Base-by-base conservation (phyloP, 1,140 invertebrate genomes). In the Diorhabda sublineata region DNA sequence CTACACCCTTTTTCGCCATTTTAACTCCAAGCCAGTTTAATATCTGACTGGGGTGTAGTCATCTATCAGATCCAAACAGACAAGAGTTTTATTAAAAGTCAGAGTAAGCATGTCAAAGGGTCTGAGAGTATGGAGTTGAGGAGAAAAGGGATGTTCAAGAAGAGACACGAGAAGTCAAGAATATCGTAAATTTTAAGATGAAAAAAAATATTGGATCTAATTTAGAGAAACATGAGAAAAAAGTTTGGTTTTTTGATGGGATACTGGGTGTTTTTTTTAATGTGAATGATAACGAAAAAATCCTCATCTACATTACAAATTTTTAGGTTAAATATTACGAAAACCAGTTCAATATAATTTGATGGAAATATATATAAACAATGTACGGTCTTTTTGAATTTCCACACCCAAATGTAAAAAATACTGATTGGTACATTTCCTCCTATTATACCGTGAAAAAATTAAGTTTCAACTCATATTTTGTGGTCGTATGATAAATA, bases 1-100 rank as follows among this genome's bases (percentile, higher is more conserved):
- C 66, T 58, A 61, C 63, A 7, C 61, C 26, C 26, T 26, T 26
- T 57, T 58, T 69, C 69, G n/a, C 66, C 68, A 58, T 57, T 56
- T 57, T 63, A 68, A 64, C 69, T 69, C 74, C 71, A 64, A 74
- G 70, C 75, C 74, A 74, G 77, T 81, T 81, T 80, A 81, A 81
- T 81, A 81, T 81, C 80, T 79, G 79, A 78, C 80, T 79, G 73
- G 77, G 80, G 81, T 78, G 80, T 77, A 81, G 81, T 82, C 81
- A 82, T 82, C 81, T 82, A 82, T 82, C 81, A 82, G 78, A 78
- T 76, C 78, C 79, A 61, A 68, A 68, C 68, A 69, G 68, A 69
- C 68, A 69, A 69, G 72, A 73, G 72, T 73, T 73, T 73, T 73
- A 73, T 73, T 69, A 69, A 69, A 69, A 69, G 68, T 69, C 68